Conservation (phyloP, 2,113 vertebrate genomes). For the Eublepharis macularius region DNA sequence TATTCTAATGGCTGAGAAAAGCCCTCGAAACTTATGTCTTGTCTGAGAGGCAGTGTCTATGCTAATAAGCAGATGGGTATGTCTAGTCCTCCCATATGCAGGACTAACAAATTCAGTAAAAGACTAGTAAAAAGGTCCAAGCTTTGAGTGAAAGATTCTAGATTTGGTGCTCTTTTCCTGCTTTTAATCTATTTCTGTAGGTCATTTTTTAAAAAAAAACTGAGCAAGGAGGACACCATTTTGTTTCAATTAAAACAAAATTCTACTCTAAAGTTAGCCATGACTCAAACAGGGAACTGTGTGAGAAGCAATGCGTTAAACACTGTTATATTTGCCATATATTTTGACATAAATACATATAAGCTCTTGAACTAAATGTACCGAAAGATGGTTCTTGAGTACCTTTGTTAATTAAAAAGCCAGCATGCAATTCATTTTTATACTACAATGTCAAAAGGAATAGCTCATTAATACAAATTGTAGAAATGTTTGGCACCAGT, state of each 20-base stretch:
- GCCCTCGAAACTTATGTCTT: not conserved
- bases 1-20: not conserved
- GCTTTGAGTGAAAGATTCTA: not conserved
- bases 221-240: not conserved
- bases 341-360: not conserved
- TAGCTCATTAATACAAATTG: not conserved
- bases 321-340: not conserved
- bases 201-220: not conserved
- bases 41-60: not conserved
- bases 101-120: not conserved
- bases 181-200: not conserved
- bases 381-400: not conserved
- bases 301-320: not conserved
- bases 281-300: too few relatives aligned
- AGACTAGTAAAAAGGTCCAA: not conserved
- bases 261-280: too few relatives aligned
- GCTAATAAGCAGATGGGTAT: not conserved
- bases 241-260: too few relatives aligned
- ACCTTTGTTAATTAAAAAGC: constrained; percentile 2
- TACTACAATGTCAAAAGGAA: not conserved
- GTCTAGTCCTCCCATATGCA: not conserved
- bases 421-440: not conserved
- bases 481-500: not conserved
- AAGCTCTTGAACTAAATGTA: not conserved
- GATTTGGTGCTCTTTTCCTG: not conserved